phyloP scores from a whole-genome alignment of 2,888 invertebrate genomes.

The Exocentrus adspersus region DNA sequence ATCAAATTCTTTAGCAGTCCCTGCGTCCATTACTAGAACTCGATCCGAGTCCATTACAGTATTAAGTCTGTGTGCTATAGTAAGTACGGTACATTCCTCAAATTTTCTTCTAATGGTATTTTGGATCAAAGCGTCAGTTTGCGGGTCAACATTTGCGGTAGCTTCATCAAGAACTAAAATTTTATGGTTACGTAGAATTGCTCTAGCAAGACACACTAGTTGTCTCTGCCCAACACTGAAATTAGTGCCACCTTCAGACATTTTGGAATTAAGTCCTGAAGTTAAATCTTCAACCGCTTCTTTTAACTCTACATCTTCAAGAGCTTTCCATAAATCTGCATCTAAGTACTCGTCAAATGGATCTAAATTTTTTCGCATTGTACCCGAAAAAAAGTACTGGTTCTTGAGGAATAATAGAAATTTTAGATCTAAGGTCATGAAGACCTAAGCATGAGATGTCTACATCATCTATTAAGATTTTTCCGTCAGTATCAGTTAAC shows the following conservation, averaged over 20 bases:
- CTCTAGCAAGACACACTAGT: constrained; percentile 76
- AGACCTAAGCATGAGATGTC: constrained; percentile 66
- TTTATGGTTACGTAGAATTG: constrained; percentile 64
- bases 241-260: constrained; percentile 70
- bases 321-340: constrained; percentile 75
- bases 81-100: constrained; percentile 80
- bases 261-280: constrained; percentile 63
- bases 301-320: constrained; percentile 85
- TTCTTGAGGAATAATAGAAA: constrained; percentile 70
- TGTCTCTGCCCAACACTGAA: constrained; percentile 70
- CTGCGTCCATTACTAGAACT: constrained; percentile 81
- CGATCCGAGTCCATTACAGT: constrained; percentile 89
- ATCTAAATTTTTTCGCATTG: constrained; percentile 89
- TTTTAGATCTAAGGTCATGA: constrained; percentile 65
- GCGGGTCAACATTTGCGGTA: constrained; percentile 83
- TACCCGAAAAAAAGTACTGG: constrained; percentile 81
- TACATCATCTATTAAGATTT: constrained; percentile 71
- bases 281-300: constrained; percentile 65
- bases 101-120: constrained; percentile 80
- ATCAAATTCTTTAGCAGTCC: constrained; percentile 79
- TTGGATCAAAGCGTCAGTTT: constrained; percentile 81
- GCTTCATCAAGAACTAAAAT: constrained; percentile 71
- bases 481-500: constrained; percentile 68
- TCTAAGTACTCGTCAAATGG: constrained; percentile 87
- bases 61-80: constrained; percentile 85